Evolutionary conservation across 1,140 invertebrate species (phyloP).

Genomic region (Zaprionus africanus): DNA sequence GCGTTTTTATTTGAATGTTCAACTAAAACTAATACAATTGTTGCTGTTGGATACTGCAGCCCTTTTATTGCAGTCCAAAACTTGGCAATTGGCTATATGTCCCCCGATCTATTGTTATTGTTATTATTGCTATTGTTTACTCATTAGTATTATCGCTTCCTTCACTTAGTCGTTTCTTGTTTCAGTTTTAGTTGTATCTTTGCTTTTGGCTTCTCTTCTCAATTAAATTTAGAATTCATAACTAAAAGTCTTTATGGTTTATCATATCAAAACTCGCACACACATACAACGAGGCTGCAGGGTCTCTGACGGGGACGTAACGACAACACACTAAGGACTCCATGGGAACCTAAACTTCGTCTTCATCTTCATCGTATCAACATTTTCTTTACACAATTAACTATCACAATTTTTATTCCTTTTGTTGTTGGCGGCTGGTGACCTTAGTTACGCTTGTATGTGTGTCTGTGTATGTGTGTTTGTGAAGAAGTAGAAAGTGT

Average conservation of each 20-base stretch:
- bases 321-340: constrained; percentile 8
- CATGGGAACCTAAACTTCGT: constrained; percentile 5
- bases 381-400: constrained; percentile 36
- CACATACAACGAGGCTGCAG: constrained; percentile 10
- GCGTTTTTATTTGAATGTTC: constrained; percentile 39
- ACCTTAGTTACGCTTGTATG: constrained; percentile 5
- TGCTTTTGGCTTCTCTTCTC: constrained; percentile 7
- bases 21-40: constrained; percentile 48
- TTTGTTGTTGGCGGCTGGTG: constrained; percentile 37
- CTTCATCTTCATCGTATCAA: constrained; percentile 16
- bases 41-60: constrained; percentile 37
- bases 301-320: not conserved
- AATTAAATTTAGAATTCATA: constrained; percentile 43
- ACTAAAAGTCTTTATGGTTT: constrained; percentile 34
- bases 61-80: constrained; percentile 25
- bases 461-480: constrained; percentile 17
- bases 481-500: constrained; percentile 32
- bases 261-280: constrained; percentile 35
- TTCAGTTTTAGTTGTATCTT: not conserved
- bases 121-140: constrained; percentile 17
- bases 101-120: constrained; percentile 15
- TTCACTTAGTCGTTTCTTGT: constrained; percentile 46
- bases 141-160: constrained; percentile 2
- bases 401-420: constrained; percentile 50
- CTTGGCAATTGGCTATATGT: constrained; percentile 26